Percentiles rank a stretch among this genome's conserved stretches.
Evolutionary conservation across 2,888 invertebrate species (phyloP).

Genomic region (Latheticus oryzae): DNA sequence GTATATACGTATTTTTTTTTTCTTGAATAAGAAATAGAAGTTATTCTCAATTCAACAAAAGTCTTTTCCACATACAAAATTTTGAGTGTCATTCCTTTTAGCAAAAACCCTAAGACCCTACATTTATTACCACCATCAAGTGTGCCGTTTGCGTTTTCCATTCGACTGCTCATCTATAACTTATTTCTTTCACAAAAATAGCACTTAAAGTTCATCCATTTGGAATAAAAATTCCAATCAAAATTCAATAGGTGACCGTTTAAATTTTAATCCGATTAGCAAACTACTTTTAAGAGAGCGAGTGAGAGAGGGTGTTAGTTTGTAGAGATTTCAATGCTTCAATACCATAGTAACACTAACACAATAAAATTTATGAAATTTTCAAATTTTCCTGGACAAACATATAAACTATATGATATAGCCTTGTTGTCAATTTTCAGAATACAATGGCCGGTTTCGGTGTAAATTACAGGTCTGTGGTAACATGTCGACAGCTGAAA

Average conservation of each 20-base stretch:
- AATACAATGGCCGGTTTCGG: constrained; percentile 43
- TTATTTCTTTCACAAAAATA: constrained; percentile 45
- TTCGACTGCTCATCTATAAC: constrained; percentile 34
- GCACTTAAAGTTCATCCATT: constrained; percentile 54
- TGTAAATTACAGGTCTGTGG: constrained; percentile 51
- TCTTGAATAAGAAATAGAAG: too few relatives aligned
- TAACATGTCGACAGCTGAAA: constrained; percentile 56
- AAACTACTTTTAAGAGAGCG: constrained; percentile 14
- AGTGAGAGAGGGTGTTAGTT: constrained; percentile 11
- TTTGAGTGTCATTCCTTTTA: constrained; percentile 10
- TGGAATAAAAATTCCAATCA: constrained; percentile 53
- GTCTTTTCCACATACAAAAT: constrained; percentile 12
- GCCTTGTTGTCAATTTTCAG: constrained; percentile 42
- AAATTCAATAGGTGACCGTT: constrained; percentile 45
- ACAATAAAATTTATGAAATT: too few relatives aligned
- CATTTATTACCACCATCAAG: constrained; percentile 27
- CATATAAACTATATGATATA: constrained; percentile 42
- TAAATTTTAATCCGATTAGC: constrained; percentile 53
- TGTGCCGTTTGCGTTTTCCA: constrained; percentile 42
- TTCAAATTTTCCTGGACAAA: constrained; percentile 19
- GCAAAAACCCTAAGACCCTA: not conserved
- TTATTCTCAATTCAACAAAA: constrained; percentile 13
- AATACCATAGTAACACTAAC: too few relatives aligned
- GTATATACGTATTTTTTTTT: too few relatives aligned
- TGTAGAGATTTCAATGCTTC: constrained; percentile 11